Evolutionary conservation across 92 coral and sea anemone genomes (phyloP).

Genomic region (Actinernus sp.): DNA sequence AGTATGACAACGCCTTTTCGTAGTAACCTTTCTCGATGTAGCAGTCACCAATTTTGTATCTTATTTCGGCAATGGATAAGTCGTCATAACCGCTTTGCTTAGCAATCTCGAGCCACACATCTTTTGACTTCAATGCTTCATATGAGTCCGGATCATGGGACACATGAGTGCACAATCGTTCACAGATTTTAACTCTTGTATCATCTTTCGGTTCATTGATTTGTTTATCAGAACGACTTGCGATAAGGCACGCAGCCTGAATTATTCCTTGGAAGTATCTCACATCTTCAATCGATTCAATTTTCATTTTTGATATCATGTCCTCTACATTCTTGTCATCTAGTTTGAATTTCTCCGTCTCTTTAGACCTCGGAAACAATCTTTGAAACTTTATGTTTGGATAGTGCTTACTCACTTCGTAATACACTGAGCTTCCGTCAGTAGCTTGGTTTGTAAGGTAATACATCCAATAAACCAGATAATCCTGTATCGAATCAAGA

Average conservation of each 20-base stretch:
- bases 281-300: neutral
- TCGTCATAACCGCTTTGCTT: too few relatives aligned
- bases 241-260: conserved; percentile 1
- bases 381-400: conserved; percentile 7
- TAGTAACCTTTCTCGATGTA: neutral
- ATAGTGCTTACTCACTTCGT: neutral
- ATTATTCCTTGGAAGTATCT: conserved; percentile 3
- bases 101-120: too few relatives aligned
- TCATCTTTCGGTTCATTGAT: too few relatives aligned
- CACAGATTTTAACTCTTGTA: too few relatives aligned
- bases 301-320: conserved; percentile 7
- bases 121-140: too few relatives aligned
- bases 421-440: conserved; percentile 3
- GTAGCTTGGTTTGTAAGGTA: conserved; percentile 15
- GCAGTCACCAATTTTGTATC: conserved; percentile 6
- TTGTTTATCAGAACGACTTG: neutral
- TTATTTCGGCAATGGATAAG: neutral
- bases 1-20: neutral
- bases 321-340: conserved; percentile 9
- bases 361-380: conserved; percentile 10
- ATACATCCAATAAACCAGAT: conserved; percentile 13
- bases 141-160: too few relatives aligned
- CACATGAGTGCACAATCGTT: too few relatives aligned
- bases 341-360: neutral
- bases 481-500: neutral